A percentile compares a stretch with the other conserved stretches of the same genome.
Evolutionary conservation across 2,797 vertebrate species (phyloP).

Genomic region (Menidia menidia): DNA sequence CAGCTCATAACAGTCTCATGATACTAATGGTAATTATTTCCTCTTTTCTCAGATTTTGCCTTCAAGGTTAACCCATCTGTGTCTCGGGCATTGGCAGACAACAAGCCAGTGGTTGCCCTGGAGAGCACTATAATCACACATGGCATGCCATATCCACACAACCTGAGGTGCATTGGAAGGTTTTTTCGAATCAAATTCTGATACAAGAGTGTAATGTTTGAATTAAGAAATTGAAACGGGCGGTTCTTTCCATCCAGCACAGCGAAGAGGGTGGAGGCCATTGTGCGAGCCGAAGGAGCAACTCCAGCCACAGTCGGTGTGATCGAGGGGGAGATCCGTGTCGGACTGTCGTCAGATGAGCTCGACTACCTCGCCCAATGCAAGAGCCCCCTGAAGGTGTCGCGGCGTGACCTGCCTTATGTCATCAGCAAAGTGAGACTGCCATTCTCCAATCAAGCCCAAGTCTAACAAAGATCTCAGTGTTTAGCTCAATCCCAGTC

Average conservation of each 20-base stretch:
- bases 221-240: neutral
- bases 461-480: neutral
- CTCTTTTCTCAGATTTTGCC: constrained; percentile 74
- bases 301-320: constrained; percentile 88
- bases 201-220: neutral
- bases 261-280: constrained; percentile 87
- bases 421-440: constrained; percentile 86
- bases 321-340: constrained; percentile 82
- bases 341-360: constrained; percentile 85
- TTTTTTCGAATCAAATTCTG: neutral
- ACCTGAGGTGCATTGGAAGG: constrained; percentile 83
- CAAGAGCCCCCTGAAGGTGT: constrained; percentile 80
- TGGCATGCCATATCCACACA: constrained; percentile 92
- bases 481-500: neutral
- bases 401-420: constrained; percentile 89
- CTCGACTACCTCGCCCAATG: constrained; percentile 83
- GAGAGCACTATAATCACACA: constrained; percentile 94
- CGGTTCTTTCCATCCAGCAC: constrained; percentile 72
- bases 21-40: neutral
- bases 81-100: constrained; percentile 82
- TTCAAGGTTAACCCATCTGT: constrained; percentile 86
- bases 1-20: neutral
- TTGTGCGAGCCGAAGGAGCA: constrained; percentile 83
- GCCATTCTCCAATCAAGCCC: neutral
- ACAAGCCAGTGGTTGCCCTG: constrained; percentile 88